Percentiles rank a stretch among this genome's conserved stretches.
Conservation (phyloP, 2,113 vertebrate genomes). For the Dendrocopos noguchii region DNA sequence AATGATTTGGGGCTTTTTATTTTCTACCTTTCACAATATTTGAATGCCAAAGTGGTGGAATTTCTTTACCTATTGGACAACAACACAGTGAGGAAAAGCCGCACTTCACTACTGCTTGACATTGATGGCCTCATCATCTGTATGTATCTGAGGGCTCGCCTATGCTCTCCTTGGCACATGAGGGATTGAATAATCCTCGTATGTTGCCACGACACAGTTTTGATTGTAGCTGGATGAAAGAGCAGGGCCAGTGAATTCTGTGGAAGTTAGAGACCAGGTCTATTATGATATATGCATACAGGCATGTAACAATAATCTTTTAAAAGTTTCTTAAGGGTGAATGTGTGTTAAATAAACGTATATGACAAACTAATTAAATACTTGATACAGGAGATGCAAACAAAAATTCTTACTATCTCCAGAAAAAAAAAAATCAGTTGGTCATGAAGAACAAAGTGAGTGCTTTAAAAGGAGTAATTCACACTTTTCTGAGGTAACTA, state of each 20-base stretch:
- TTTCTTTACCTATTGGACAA: constrained; percentile 88
- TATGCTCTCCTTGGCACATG: constrained; percentile 90
- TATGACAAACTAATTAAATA: background rate
- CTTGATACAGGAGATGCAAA: background rate
- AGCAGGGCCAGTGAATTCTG: constrained; percentile 91
- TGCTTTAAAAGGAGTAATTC: background rate
- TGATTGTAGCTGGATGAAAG: constrained; percentile 88
- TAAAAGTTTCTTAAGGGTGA: background rate
- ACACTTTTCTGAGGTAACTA: background rate
- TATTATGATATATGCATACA: accelerated
- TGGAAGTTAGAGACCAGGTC: background rate
- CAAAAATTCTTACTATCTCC: background rate
- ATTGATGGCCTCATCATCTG: constrained; percentile 85
- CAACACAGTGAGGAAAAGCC: constrained; percentile 88
- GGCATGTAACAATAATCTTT: background rate
- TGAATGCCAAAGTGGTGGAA: background rate
- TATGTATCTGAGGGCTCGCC: constrained; percentile 87
- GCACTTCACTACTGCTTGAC: constrained; percentile 80
- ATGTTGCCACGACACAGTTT: constrained; percentile 88
- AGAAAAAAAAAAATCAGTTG: background rate
- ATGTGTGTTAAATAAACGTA: accelerated
- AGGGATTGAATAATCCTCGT: constrained; percentile 86
- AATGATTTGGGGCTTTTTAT: accelerated
- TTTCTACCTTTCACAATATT: background rate
- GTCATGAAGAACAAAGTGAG: accelerated